Evolutionary conservation across 2,888 invertebrate genomes (phyloP).

Genomic region (Rhagonycha fulva): DNA sequence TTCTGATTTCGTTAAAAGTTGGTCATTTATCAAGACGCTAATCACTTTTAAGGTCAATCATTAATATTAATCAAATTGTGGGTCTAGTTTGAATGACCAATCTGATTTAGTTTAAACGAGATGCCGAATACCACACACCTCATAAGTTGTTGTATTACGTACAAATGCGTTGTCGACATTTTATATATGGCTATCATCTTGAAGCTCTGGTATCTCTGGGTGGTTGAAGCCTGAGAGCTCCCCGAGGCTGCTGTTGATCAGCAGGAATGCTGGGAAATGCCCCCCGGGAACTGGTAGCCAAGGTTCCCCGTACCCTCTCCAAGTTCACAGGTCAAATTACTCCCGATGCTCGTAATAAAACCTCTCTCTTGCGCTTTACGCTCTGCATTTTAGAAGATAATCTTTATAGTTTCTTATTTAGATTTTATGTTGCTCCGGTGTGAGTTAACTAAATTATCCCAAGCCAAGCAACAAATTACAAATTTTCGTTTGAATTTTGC

Average conservation of each 20-base stretch:
- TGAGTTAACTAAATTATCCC: not conserved
- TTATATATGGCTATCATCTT: constrained; percentile 12
- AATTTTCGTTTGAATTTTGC: not conserved
- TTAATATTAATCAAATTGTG: not conserved
- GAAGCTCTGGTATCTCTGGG: constrained; percentile 16
- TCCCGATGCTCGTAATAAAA: constrained; percentile 32
- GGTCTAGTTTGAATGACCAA: not conserved
- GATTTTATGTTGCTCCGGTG: not conserved
- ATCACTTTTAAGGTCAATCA: not conserved
- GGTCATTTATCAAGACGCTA: not conserved
- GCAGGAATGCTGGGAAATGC: constrained; percentile 43
- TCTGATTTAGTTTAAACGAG: not conserved
- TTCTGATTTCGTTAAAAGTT: not conserved
- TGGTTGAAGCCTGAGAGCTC: constrained; percentile 33
- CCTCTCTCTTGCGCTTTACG: constrained; percentile 1
- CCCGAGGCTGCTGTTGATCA: constrained; percentile 34
- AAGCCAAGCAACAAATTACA: not conserved
- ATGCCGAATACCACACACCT: not conserved
- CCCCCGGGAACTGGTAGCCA: constrained; percentile 41
- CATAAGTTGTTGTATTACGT: not conserved
- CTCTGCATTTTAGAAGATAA: not conserved
- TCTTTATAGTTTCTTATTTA: not conserved
- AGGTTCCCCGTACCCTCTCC: constrained; percentile 34
- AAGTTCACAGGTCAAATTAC: constrained; percentile 38
- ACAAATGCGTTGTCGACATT: constrained; percentile 5